Evolutionary conservation across 1,140 invertebrate genomes (phyloP).

Genomic region (Oscheius sp.): DNA sequence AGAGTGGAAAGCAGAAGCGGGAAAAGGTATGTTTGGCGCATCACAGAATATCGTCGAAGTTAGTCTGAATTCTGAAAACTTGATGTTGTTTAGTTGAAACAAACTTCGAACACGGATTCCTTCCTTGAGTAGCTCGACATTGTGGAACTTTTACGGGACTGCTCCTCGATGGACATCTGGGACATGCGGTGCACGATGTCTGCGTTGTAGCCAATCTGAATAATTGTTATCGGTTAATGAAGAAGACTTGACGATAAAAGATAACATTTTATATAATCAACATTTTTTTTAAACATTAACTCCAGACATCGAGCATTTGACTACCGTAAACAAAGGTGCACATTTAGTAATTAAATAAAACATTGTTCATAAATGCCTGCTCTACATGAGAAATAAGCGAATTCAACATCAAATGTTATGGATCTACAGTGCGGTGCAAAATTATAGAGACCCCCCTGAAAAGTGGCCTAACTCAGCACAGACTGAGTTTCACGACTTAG

Average conservation of each 20-base stretch:
- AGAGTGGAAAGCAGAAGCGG: neutral
- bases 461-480: too few relatives aligned
- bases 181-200: conserved; percentile 34
- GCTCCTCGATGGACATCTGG: conserved; percentile 24
- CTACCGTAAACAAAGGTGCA: too few relatives aligned
- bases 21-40: neutral
- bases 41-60: conserved; percentile 32
- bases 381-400: too few relatives aligned
- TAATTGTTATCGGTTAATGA: too few relatives aligned
- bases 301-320: too few relatives aligned
- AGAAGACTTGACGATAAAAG: too few relatives aligned
- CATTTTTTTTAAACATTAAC: neutral
- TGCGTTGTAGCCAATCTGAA: conserved; percentile 29
- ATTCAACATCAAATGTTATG: too few relatives aligned
- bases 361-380: too few relatives aligned
- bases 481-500: too few relatives aligned
- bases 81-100: neutral
- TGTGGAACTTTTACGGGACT: neutral
- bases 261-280: neutral
- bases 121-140: conserved; percentile 10
- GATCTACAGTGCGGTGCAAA: too few relatives aligned
- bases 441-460: too few relatives aligned
- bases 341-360: too few relatives aligned
- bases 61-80: conserved; percentile 8
- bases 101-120: conserved; percentile 1